Conservation (phyloP, 2,113 vertebrate genomes). For the Rhinolophus ferrumequinum region DNA sequence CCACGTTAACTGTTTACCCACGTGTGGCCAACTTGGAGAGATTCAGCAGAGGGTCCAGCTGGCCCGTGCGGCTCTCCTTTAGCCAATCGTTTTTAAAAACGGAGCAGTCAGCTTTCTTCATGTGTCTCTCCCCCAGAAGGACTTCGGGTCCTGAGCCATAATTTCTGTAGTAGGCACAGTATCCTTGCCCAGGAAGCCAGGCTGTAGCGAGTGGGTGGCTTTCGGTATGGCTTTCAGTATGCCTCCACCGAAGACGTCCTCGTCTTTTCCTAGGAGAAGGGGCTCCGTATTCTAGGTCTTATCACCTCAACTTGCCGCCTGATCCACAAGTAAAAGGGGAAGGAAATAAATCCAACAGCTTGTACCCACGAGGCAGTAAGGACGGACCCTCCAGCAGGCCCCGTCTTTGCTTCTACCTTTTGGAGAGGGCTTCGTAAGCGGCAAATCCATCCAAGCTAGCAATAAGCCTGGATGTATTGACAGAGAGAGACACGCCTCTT, state of each 20-base stretch:
- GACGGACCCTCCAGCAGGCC: not conserved
- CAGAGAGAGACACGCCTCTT: not conserved
- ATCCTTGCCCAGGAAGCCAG: not conserved
- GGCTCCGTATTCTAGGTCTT: not conserved
- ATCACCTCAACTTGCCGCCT: not conserved
- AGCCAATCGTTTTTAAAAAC: not conserved
- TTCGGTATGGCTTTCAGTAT: not conserved
- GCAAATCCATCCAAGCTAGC: not conserved
- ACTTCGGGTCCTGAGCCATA: not conserved
- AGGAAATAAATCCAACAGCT: not conserved
- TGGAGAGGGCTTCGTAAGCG: not conserved
- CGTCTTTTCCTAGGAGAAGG: not conserved
- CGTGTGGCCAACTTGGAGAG: not conserved
- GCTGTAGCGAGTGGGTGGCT: not conserved
- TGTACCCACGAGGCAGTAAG: not conserved
- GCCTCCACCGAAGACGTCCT: not conserved
- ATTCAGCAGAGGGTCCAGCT: not conserved
- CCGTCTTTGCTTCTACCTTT: fast-evolving
- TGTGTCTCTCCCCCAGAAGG: not conserved
- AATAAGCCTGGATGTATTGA: not conserved
- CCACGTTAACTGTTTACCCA: not conserved
- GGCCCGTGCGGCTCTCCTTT: no score
- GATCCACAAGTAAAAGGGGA: not conserved
- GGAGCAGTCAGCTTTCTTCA: not conserved
- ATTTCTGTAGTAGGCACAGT: not conserved